Evolutionary conservation across 2,113 vertebrate genomes (phyloP).

Genomic region (Alligator sinensis): DNA sequence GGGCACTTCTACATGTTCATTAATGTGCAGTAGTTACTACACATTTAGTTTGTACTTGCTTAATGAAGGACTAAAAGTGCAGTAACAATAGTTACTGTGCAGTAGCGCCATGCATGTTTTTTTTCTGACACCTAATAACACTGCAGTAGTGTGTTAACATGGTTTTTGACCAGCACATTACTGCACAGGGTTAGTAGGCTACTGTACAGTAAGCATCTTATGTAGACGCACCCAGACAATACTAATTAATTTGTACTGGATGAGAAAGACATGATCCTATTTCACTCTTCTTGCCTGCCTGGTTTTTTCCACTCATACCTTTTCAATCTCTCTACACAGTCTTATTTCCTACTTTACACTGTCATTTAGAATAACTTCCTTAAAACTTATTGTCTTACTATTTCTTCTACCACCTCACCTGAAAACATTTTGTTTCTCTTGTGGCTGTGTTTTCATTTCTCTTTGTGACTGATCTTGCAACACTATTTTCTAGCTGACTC

Average conservation of each 20-base stretch:
- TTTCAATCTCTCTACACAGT: neutral
- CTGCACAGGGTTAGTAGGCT: too few species aligned
- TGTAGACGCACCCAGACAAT: too few species aligned
- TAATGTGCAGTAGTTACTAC: too few species aligned
- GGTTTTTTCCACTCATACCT: neutral
- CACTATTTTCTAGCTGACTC: fast-evolving
- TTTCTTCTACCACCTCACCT: neutral
- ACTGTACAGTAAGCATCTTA: too few species aligned
- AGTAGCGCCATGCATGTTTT: too few species aligned
- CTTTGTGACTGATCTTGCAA: neutral
- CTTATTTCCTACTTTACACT: neutral
- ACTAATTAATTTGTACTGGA: neutral
- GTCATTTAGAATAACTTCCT: neutral
- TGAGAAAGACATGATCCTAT: neutral
- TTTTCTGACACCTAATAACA: too few species aligned
- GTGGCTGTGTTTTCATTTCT: neutral
- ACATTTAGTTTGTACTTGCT: neutral
- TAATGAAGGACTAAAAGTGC: too few species aligned
- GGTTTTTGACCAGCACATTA: too few species aligned
- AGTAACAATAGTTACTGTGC: too few species aligned
- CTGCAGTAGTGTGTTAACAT: too few species aligned
- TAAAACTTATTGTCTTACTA: neutral
- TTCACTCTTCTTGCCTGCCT: neutral
- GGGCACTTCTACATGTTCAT: neutral
- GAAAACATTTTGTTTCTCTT: neutral